These are phyloP conservation scores for Neoitamus cyanurus DNA, from an alignment of 2,888 invertebrate species.

Conservation along the genomic window DNA sequence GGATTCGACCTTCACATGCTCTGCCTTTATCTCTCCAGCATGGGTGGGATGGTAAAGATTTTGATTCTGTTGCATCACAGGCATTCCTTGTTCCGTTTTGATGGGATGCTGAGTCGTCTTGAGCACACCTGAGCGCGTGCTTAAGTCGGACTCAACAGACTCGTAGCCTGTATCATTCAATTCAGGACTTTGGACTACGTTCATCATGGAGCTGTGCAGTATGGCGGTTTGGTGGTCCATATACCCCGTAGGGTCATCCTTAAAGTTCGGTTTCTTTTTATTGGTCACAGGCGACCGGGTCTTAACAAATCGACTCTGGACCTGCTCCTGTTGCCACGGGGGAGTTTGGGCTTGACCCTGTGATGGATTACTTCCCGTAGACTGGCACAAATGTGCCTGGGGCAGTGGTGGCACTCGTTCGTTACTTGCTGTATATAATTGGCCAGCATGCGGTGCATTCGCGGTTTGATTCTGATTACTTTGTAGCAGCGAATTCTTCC, in stretches of 20 bases:
- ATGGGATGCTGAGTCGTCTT: background rate
- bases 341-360: slow-evolving; percentile 46
- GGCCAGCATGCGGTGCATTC: background rate
- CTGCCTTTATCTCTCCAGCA: slow-evolving; percentile 47
- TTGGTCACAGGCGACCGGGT: slow-evolving; percentile 23
- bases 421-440: slow-evolving; percentile 44
- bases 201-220: slow-evolving; percentile 83
- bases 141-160: background rate
- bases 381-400: slow-evolving; percentile 54
- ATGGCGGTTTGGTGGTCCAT: slow-evolving; percentile 90
- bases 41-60: slow-evolving; percentile 35
- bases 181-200: slow-evolving; percentile 65
- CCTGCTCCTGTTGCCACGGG: slow-evolving; percentile 51
- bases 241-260: slow-evolving; percentile 92
- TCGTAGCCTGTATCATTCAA: slow-evolving; percentile 39
- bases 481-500: slow-evolving; percentile 53
- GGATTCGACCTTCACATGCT: background rate
- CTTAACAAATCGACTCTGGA: slow-evolving; percentile 40
- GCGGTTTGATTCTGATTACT: slow-evolving; percentile 25
- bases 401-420: slow-evolving; percentile 58
- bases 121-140: background rate
- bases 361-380: background rate
- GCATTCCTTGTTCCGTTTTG: slow-evolving; percentile 43
- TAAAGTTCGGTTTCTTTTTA: slow-evolving; percentile 77
- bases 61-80: slow-evolving; percentile 52